phyloP scores from a whole-genome alignment of 1,140 invertebrate species.

The Tetraneura akinire region DNA sequence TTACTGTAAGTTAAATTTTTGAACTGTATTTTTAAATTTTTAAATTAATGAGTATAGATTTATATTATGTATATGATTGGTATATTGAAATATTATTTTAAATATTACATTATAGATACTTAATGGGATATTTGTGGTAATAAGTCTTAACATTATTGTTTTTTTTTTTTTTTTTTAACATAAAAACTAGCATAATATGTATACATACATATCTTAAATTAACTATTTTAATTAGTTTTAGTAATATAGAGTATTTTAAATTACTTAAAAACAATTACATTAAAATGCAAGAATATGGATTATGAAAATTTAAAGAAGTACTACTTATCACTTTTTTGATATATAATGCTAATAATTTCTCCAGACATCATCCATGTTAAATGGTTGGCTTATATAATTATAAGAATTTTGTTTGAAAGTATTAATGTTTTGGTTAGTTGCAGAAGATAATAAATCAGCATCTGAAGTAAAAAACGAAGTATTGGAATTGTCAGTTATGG shows the following conservation, averaged over 20 bases:
- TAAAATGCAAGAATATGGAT: neutral
- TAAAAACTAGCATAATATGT: neutral
- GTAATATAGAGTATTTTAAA: neutral
- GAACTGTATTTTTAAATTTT: neutral
- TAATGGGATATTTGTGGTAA: too few species aligned
- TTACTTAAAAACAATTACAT: constrained; percentile 12
- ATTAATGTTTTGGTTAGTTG: neutral
- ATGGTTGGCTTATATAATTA: constrained; percentile 1
- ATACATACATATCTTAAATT: neutral
- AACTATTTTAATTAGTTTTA: neutral
- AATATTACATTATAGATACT: too few species aligned
- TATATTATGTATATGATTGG: neutral
- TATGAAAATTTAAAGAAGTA: too few species aligned
- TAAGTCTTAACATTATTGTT: too few species aligned
- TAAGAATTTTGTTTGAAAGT: neutral
- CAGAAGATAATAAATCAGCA: neutral
- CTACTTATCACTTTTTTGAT: too few species aligned
- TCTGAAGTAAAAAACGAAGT: constrained; percentile 11
- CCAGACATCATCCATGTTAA: constrained; percentile 35
- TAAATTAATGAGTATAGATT: neutral
- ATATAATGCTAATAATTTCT: constrained; percentile 1
- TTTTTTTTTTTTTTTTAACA: neutral
- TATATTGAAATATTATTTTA: too few species aligned
- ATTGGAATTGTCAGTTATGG: neutral
- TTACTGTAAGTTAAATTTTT: too few species aligned